Conservation (phyloP, 2,797 vertebrate species). For the Lutjanus campechanus region DNA sequence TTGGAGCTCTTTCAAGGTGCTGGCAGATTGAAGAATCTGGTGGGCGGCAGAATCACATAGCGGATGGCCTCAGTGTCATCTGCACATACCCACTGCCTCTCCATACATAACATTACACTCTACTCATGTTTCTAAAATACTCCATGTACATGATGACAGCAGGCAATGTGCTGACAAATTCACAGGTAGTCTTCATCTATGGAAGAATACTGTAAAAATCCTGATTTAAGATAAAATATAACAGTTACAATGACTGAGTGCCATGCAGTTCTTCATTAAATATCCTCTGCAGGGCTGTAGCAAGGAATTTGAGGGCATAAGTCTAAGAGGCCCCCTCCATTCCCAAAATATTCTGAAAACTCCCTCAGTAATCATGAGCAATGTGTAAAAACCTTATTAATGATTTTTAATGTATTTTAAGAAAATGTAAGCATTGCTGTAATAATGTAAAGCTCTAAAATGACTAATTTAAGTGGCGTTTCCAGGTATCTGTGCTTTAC, state of each 20-base stretch:
- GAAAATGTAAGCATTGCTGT: too few species aligned
- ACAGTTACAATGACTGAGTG: neutral
- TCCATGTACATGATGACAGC: neutral
- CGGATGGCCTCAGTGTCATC: slow-evolving; percentile 78
- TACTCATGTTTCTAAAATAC: slow-evolving; percentile 13
- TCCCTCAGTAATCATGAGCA: neutral
- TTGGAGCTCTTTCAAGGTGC: slow-evolving; percentile 80
- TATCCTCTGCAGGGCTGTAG: neutral
- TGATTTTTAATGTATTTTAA: too few species aligned
- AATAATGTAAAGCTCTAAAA: too few species aligned
- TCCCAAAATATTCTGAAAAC: neutral
- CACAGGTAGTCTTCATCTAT: neutral
- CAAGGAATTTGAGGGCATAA: neutral
- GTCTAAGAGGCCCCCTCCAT: neutral
- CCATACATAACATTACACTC: slow-evolving; percentile 53
- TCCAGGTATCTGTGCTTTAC: too few species aligned
- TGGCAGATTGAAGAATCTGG: slow-evolving; percentile 82
- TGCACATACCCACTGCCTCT: slow-evolving; percentile 71
- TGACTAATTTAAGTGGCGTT: too few species aligned
- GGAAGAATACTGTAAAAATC: neutral
- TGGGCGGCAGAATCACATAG: slow-evolving; percentile 83
- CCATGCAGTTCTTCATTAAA: neutral
- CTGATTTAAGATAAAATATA: neutral
- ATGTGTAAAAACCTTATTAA: neutral
- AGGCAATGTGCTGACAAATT: neutral